Conservation (phyloP, 2,113 vertebrate genomes). For the Brachirus orientalis region DNA sequence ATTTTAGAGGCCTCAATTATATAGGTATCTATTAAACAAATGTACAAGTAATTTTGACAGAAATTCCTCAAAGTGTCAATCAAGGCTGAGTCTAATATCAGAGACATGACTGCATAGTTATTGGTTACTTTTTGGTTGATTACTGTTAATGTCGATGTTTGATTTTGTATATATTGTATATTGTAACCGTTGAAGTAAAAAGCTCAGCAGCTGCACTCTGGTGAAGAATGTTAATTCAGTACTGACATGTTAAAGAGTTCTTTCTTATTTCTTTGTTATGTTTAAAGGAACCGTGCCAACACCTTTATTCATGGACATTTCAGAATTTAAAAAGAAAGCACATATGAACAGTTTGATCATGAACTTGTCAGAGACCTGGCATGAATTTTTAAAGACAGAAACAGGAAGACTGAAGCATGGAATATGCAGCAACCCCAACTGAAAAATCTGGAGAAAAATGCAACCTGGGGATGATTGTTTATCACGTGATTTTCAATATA, state of each 20-base stretch:
- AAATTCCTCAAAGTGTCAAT: too few species aligned
- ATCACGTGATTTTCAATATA: constrained; percentile 16
- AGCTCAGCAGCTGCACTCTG: constrained; percentile 19
- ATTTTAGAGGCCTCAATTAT: too few species aligned
- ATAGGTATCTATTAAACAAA: too few species aligned
- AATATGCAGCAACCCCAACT: too few species aligned
- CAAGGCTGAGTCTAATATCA: too few species aligned
- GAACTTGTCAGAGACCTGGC: background rate
- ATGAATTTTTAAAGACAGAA: background rate
- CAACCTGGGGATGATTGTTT: constrained; percentile 24
- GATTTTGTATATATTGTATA: too few species aligned
- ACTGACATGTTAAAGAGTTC: constrained; percentile 6
- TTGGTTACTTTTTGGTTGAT: too few species aligned
- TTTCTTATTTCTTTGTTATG: background rate
- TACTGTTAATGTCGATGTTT: too few species aligned
- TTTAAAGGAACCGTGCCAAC: constrained; percentile 22
- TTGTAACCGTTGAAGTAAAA: too few species aligned
- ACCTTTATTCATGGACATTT: constrained; percentile 12
- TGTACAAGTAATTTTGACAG: too few species aligned
- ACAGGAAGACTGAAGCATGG: too few species aligned
- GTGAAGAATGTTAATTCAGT: constrained; percentile 1
- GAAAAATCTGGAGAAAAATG: background rate
- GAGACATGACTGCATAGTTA: too few species aligned
- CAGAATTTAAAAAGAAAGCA: constrained; percentile 23
- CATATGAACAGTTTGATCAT: constrained; percentile 14